These are phyloP conservation scores for Tragelaphus imberbis DNA, from an alignment of 2,113 vertebrate genomes.

Conservation along the genomic window DNA sequence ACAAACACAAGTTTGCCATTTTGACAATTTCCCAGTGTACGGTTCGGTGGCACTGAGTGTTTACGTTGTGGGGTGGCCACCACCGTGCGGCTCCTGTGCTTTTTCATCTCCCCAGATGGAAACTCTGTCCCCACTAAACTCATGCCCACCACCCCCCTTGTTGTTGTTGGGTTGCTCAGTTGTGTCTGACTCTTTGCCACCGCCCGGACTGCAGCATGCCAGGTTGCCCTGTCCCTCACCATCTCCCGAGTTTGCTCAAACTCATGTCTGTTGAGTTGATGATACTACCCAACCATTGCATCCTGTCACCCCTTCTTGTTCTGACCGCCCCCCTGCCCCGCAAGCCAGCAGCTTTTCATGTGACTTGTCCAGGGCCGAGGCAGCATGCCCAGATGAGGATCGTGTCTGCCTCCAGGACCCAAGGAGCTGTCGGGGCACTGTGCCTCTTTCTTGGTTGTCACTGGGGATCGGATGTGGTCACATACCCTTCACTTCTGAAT, in stretches of 20 bases:
- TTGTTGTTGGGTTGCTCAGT: background rate
- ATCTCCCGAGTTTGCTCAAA: background rate
- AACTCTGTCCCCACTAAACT: rapidly evolving
- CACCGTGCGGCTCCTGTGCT: rapidly evolving
- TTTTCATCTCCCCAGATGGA: rapidly evolving
- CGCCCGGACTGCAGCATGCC: rapidly evolving
- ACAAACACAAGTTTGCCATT: background rate
- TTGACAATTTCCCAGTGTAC: rapidly evolving
- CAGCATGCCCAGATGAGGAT: rapidly evolving
- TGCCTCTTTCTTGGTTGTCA: background rate
- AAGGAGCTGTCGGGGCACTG: rapidly evolving
- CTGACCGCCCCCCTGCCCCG: background rate
- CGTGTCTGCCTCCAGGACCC: rapidly evolving
- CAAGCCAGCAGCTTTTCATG: background rate
- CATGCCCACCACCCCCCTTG: background rate
- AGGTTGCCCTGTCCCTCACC: background rate
- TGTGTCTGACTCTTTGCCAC: background rate
- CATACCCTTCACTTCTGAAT: rapidly evolving
- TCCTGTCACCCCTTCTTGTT: background rate
- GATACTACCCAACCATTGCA: background rate
- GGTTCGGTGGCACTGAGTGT: rapidly evolving
- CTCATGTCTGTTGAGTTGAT: background rate
- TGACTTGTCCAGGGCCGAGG: background rate
- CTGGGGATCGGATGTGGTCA: rapidly evolving
- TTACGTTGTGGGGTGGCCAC: rapidly evolving